Percentiles rank a stretch among this genome's conserved stretches.
These are phyloP conservation scores for Drosophila paramelanica DNA, from an alignment of 2,888 invertebrate species.

Conservation along the genomic window DNA sequence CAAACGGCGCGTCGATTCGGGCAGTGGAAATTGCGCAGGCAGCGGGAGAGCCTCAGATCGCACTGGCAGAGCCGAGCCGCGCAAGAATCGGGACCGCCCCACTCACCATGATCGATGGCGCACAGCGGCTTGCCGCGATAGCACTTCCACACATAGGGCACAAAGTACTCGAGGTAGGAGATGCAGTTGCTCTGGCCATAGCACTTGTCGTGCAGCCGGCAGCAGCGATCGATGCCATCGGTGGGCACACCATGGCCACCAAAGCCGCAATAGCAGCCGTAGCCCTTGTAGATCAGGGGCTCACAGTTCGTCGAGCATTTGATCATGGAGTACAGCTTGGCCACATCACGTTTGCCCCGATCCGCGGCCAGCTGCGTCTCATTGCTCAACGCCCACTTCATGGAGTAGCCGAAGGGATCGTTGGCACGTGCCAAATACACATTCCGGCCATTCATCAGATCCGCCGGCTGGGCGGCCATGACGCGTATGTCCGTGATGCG, in stretches of 20 bases:
- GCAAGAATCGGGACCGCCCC: slow-evolving; percentile 88
- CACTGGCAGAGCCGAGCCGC: slow-evolving; percentile 93
- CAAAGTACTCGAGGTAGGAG: slow-evolving; percentile 92
- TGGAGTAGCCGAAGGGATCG: slow-evolving; percentile 84
- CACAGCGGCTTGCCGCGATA: slow-evolving; percentile 91
- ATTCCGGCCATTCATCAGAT: slow-evolving; percentile 64
- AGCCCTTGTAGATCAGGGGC: slow-evolving; percentile 93
- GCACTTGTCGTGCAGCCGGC: slow-evolving; percentile 94
- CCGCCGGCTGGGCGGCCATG: slow-evolving; percentile 39
- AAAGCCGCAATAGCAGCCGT: slow-evolving; percentile 96
- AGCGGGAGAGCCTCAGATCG: slow-evolving; percentile 91
- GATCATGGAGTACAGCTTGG: slow-evolving; percentile 94
- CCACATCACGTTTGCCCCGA: slow-evolving; percentile 90
- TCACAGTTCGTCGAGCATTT: slow-evolving; percentile 94
- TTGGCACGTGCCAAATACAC: slow-evolving; percentile 83
- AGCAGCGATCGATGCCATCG: slow-evolving; percentile 93
- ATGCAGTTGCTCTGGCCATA: slow-evolving; percentile 92
- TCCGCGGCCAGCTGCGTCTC: slow-evolving; percentile 69
- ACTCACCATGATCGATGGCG: slow-evolving; percentile 86
- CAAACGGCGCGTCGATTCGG: slow-evolving; percentile 90
- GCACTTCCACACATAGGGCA: slow-evolving; percentile 95
- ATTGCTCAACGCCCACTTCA: slow-evolving; percentile 80
- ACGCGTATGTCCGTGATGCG: slow-evolving; percentile 61
- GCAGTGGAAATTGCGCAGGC: slow-evolving; percentile 91
- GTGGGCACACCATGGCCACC: slow-evolving; percentile 91